Evolutionary conservation across 2,113 vertebrate species (phyloP).

Genomic region (Solea senegalensis): DNA sequence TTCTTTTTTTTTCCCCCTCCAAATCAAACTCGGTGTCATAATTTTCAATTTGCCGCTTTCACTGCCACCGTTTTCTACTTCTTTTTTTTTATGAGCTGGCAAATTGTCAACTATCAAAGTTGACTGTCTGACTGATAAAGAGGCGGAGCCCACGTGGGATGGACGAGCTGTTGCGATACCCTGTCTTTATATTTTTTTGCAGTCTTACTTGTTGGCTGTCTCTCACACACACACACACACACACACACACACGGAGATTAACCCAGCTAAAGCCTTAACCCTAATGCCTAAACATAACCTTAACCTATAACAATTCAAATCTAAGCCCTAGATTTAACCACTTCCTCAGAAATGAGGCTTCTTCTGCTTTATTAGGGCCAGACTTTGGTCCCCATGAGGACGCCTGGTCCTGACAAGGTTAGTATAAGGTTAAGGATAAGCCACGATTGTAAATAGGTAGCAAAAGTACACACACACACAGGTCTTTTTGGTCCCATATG

Average conservation of each 20-base stretch:
- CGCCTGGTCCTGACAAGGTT: too few relatives aligned
- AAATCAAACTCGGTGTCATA: slow-evolving; percentile 65
- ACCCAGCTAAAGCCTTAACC: too few relatives aligned
- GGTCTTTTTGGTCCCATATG: slow-evolving; percentile 16
- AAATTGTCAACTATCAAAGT: slow-evolving; percentile 55
- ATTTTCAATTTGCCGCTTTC: slow-evolving; percentile 73
- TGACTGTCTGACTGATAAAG: slow-evolving; percentile 52
- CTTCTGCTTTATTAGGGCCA: too few relatives aligned
- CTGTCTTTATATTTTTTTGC: slow-evolving; percentile 24
- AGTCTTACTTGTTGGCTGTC: slow-evolving; percentile 48
- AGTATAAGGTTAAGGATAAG: too few relatives aligned
- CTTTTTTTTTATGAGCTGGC: slow-evolving; percentile 47
- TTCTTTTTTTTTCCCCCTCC: slow-evolving; percentile 3
- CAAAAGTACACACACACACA: slow-evolving; percentile 1
- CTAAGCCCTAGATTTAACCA: too few relatives aligned
- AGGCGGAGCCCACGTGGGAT: slow-evolving; percentile 38
- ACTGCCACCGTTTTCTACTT: slow-evolving; percentile 11
- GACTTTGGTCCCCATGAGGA: too few relatives aligned
- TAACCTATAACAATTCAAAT: too few relatives aligned
- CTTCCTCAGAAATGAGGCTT: too few relatives aligned
- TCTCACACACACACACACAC: slow-evolving; percentile 6
- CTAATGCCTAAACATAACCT: too few relatives aligned
- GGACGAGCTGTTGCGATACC: slow-evolving; percentile 40
- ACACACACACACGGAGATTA: background rate
- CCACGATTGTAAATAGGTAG: too few relatives aligned